Evolutionary conservation across 2,113 vertebrate species (phyloP), one percentile per base, ranked within the genome.

Genomic region (Prolemur simus): DNA sequence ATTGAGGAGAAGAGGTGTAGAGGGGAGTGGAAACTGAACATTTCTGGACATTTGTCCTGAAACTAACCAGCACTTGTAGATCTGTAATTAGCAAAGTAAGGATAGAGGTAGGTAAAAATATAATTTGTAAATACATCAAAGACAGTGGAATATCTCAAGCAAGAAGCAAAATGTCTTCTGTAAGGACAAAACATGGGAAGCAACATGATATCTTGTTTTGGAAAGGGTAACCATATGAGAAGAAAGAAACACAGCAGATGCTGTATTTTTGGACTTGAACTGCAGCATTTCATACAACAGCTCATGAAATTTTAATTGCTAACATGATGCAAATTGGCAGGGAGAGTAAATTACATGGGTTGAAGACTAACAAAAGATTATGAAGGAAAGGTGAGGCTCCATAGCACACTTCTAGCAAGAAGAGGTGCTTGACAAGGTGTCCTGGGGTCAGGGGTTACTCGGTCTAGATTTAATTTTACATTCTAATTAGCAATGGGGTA

Each of bases 221-320:
- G 68, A 90, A 86, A 86, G 77, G 11, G 32, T 71, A 83, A 73
- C 37, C 42, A 14, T 29, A 87, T 17, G 47, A 84, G 84, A 87
- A 54, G 32, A 85, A 76, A 78, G 47, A 88, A 92, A 76, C 42
- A 37, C 11, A 91, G 52, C 92, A 86, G 64, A 83, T 64, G 49
- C 25, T 78, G 64, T n/a, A n/a, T 58, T 95, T 87, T 52, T n/a
- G 85, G 68, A 76, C 45, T 20, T 47, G 73, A 87, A 45, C 20
- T 60, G 17, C 73, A 80, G 60, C 52, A 64, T 85, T 96, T 90
- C 42, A 0, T 45, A 76, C 7, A 66, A 58, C 39, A 84, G 83
- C 83, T 97, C 86, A 66, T 54, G 74, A 89, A 76, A 94, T 80
- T 85, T 95, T 93, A 89, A 93, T 94, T 94, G 47, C 74, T 84